A percentile compares a stretch with the other conserved stretches of the same genome.
Conservation (phyloP, 2,113 vertebrate genomes). For the Rhabdomys dilectus region DNA sequence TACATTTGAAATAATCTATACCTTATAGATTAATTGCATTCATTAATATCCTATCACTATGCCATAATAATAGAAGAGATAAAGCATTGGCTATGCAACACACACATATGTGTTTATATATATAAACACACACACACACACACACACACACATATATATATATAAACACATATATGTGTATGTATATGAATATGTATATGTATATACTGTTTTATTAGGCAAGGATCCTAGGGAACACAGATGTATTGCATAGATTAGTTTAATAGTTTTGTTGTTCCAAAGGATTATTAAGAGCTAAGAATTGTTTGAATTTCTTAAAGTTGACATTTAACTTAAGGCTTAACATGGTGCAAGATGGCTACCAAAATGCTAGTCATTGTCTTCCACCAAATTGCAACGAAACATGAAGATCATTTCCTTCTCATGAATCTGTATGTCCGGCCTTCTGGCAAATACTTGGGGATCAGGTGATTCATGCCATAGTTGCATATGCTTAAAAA, state of each 20-base stretch:
- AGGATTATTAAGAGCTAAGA: background rate
- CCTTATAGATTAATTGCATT: background rate
- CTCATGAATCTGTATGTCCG: background rate
- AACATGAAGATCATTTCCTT: background rate
- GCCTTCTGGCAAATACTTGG: background rate
- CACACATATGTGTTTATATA: no score
- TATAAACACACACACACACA: no score
- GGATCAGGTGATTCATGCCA: no score
- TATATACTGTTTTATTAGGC: background rate
- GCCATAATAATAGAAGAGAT: background rate
- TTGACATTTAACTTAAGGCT: background rate
- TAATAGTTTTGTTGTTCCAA: background rate
- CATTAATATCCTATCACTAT: background rate
- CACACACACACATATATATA: no score
- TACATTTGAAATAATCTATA: background rate
- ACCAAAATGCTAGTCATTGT: background rate
- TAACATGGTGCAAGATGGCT: background rate
- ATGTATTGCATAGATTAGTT: background rate
- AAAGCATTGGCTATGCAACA: background rate
- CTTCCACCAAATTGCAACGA: background rate
- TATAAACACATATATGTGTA: no score
- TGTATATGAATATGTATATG: background rate
- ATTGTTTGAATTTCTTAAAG: background rate
- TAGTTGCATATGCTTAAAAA: background rate
- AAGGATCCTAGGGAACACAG: background rate